Conservation (phyloP, 2,888 invertebrate species). For the Leptinotarsa rubiginosa region DNA sequence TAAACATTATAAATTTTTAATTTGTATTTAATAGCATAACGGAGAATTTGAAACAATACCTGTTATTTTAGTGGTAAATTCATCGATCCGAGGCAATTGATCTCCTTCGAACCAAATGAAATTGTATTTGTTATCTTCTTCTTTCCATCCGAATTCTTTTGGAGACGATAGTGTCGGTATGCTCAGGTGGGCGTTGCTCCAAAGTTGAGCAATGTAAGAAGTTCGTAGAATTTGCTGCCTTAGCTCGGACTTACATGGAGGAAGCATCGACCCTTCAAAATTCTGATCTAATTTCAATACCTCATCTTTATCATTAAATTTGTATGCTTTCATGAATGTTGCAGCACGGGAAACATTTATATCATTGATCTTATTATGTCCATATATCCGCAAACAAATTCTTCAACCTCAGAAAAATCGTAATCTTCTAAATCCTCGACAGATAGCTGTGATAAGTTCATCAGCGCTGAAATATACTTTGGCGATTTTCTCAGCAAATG, state of each 20-base stretch:
- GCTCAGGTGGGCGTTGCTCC: constrained; percentile 35
- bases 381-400: constrained; percentile 46
- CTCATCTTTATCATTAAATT: constrained; percentile 23
- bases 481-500: constrained; percentile 38
- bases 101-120: constrained; percentile 38
- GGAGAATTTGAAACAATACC: constrained; percentile 10
- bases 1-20: constrained; percentile 22
- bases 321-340: constrained; percentile 40
- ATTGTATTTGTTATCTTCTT: constrained; percentile 29
- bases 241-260: constrained; percentile 35
- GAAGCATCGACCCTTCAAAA: constrained; percentile 36
- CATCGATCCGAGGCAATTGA: constrained; percentile 30
- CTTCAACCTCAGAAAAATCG: constrained; percentile 32
- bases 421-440: constrained; percentile 31
- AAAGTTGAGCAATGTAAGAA: constrained; percentile 37
- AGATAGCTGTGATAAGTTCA: constrained; percentile 31
- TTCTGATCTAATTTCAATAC: constrained; percentile 33
- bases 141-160: constrained; percentile 34
- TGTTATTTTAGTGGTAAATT: constrained; percentile 21
- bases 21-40: constrained; percentile 18
- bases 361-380: constrained; percentile 32
- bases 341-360: constrained; percentile 46
- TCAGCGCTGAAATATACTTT: constrained; percentile 41
- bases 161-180: constrained; percentile 32
- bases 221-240: constrained; percentile 32